Evolutionary conservation across 2,113 vertebrate genomes (phyloP).

Genomic region (Prinia subflava): DNA sequence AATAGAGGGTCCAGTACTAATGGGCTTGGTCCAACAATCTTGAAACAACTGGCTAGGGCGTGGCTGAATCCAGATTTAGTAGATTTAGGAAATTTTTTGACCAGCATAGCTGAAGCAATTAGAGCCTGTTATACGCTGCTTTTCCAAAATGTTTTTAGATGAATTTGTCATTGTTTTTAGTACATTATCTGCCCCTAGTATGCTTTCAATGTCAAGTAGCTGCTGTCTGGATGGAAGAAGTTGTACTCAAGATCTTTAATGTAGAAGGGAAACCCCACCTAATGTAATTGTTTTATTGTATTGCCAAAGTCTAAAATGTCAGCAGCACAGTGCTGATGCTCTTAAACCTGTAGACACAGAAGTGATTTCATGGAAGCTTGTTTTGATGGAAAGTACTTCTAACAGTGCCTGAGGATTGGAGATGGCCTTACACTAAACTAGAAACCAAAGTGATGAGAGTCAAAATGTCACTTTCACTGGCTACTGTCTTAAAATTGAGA

Average conservation of each 20-base stretch:
- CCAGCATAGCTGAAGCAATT: neutral
- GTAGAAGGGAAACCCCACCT: constrained; percentile 28
- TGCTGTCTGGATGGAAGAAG: constrained; percentile 30
- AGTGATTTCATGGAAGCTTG: neutral
- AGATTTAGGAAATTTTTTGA: neutral
- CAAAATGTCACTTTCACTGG: neutral
- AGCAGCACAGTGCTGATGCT: neutral
- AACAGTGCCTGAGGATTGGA: neutral
- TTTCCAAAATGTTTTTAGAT: neutral
- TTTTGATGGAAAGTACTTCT: neutral
- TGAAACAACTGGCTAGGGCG: neutral
- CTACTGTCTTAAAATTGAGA: neutral
- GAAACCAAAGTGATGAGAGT: neutral
- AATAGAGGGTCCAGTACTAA: neutral
- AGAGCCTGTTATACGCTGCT: neutral
- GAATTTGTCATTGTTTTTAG: neutral
- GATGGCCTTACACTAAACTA: neutral
- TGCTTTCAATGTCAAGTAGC: neutral
- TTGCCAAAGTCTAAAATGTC: neutral
- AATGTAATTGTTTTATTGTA: constrained; percentile 10
- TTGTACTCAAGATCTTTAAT: neutral
- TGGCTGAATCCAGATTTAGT: neutral
- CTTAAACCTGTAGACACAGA: neutral
- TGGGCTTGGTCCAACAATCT: neutral
- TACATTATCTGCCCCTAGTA: neutral